These are phyloP conservation scores for Cavia porcellus DNA, from an alignment of 2,113 vertebrate genomes.

Conservation along the genomic window DNA sequence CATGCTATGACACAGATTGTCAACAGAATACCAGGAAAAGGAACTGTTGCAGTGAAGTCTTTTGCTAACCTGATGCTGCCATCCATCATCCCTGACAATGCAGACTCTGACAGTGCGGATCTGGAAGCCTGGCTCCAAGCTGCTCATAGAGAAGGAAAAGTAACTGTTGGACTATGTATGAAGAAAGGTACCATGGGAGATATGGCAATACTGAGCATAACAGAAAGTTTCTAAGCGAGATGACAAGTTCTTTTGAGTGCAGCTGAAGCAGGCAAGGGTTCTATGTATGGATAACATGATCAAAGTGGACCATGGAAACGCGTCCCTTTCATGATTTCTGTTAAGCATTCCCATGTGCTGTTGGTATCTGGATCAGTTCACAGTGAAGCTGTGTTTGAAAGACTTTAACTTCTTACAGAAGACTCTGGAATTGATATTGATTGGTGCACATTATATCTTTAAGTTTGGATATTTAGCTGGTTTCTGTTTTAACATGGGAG, in stretches of 20 bases:
- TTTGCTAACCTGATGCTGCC: conserved; percentile 97
- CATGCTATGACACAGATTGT: conserved; percentile 95
- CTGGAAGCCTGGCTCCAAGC: conserved; percentile 97
- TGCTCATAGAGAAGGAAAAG: conserved; percentile 94
- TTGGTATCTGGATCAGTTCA: conserved; percentile 83
- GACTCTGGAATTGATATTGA: conserved; percentile 79
- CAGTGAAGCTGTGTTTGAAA: conserved; percentile 69
- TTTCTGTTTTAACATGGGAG: conserved; percentile 75
- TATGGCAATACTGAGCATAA: conserved; percentile 94
- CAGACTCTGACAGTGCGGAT: conserved; percentile 98
- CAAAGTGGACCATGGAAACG: conserved; percentile 97
- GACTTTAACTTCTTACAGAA: conserved; percentile 72
- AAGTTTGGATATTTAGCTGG: conserved; percentile 69
- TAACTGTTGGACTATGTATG: conserved; percentile 94
- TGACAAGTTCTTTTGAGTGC: conserved; percentile 97
- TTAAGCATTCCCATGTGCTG: conserved; percentile 85
- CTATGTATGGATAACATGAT: conserved; percentile 98
- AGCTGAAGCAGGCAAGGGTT: conserved; percentile 98
- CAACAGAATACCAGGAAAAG: conserved; percentile 96
- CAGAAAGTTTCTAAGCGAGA: conserved; percentile 99
- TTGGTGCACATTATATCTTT: conserved; percentile 60
- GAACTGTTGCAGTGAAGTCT: conserved; percentile 98
- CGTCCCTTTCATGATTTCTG: conserved; percentile 97
- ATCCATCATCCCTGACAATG: conserved; percentile 98
- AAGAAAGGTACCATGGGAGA: conserved; percentile 92